Percentiles rank a stretch among this genome's conserved stretches.
Conservation (phyloP, 2,113 vertebrate species). For the Candoia aspera region DNA sequence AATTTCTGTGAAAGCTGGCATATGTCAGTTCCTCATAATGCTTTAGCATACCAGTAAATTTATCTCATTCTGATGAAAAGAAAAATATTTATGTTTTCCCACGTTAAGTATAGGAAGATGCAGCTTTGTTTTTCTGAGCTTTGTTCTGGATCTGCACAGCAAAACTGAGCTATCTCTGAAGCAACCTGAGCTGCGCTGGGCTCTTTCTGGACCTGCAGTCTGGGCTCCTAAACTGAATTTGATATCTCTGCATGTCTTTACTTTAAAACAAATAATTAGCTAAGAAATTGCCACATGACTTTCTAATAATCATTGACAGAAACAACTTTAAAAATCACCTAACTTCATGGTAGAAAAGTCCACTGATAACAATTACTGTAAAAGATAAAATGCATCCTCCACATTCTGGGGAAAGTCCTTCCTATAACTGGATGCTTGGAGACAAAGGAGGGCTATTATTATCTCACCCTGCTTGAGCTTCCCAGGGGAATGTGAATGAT, state of each 20-base stretch:
- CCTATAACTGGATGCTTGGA: slow-evolving; percentile 12
- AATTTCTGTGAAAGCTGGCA: not conserved
- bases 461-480: not conserved
- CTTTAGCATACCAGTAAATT: not conserved
- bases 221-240: not conserved
- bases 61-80: not conserved
- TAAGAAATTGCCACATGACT: not conserved
- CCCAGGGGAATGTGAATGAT: slow-evolving; percentile 1
- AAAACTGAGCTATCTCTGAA: not conserved
- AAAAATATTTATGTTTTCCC: not conserved
- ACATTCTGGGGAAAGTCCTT: not conserved
- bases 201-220: not conserved
- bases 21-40: not conserved
- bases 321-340: not conserved
- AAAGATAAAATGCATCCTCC: slow-evolving; percentile 12
- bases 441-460: slow-evolving; percentile 15
- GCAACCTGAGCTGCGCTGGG: not conserved
- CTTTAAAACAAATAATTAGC: slow-evolving; percentile 6
- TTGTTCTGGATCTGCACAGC: not conserved
- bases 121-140: not conserved
- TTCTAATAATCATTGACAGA: not conserved
- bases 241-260: not conserved
- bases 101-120: not conserved
- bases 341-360: not conserved
- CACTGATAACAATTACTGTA: not conserved